Percentiles rank a stretch among this genome's conserved stretches.
Evolutionary conservation across 2,888 invertebrate species (phyloP).

Genomic region (Eupithecia insigniata): DNA sequence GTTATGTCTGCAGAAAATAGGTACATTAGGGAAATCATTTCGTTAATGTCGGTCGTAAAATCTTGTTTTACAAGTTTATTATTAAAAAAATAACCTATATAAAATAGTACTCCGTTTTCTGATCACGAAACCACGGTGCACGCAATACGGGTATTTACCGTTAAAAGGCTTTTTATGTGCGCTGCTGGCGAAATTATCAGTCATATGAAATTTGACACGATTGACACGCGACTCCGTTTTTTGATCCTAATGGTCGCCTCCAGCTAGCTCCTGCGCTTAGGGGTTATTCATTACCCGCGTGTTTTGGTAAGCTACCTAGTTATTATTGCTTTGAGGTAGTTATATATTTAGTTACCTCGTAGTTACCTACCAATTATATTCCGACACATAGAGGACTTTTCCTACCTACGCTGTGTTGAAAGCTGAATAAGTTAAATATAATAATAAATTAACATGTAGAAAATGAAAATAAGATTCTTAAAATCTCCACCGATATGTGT

Average conservation of each 20-base stretch:
- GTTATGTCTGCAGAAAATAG: slow-evolving; percentile 12
- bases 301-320: slow-evolving; percentile 8
- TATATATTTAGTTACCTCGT: background rate
- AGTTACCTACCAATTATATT: background rate
- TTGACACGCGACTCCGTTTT: slow-evolving; percentile 42
- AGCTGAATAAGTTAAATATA: background rate
- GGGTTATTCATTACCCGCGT: slow-evolving; percentile 21
- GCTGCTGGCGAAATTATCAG: slow-evolving; percentile 44
- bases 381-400: background rate
- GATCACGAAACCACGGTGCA: slow-evolving; percentile 43
- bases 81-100: slow-evolving; percentile 33
- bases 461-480: no score
- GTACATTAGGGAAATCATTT: slow-evolving; percentile 25
- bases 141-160: slow-evolving; percentile 47
- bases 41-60: slow-evolving; percentile 30
- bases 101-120: slow-evolving; percentile 41
- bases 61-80: slow-evolving; percentile 23
- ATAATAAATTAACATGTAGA: no score
- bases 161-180: slow-evolving; percentile 47
- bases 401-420: background rate
- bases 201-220: slow-evolving; percentile 45
- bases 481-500: background rate
- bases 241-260: slow-evolving; percentile 22
- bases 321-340: background rate
- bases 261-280: slow-evolving; percentile 19